Percentiles rank a stretch among this genome's conserved stretches.
These are phyloP conservation scores for Prunella strophiata DNA, from an alignment of 2,797 vertebrate species.

Conservation along the genomic window DNA sequence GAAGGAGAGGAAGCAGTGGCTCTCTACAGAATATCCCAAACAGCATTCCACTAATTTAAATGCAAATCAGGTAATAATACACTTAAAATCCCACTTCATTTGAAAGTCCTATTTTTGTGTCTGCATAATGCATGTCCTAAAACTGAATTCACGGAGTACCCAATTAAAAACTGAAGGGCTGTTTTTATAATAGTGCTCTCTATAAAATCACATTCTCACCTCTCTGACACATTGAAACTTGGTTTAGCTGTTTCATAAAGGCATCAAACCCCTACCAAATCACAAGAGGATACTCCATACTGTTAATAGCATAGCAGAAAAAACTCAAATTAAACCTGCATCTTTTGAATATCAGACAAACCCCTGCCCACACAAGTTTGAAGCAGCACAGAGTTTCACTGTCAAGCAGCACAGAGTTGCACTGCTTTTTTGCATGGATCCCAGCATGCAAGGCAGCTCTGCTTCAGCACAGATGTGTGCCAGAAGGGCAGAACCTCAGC, in stretches of 20 bases:
- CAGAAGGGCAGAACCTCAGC: not conserved
- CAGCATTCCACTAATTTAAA: not conserved
- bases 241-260: not conserved
- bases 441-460: not conserved
- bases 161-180: not conserved
- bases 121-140: not conserved
- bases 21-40: not conserved
- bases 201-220: not conserved
- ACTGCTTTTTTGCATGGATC: not conserved
- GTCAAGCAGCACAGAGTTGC: not conserved
- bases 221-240: not conserved
- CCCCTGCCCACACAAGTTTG: accelerated
- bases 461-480: not conserved
- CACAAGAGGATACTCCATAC: not conserved
- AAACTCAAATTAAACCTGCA: not conserved
- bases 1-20: not conserved
- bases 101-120: not conserved
- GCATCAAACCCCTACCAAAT: not conserved
- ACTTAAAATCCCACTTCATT: not conserved
- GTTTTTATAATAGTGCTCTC: not conserved
- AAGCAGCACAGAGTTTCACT: not conserved
- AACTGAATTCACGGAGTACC: not conserved
- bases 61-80: slow-evolving; percentile 31
- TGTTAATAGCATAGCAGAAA: not conserved
- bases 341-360: not conserved